Evolutionary conservation across 2,888 invertebrate species (phyloP).

Genomic region (Drosophila sordidula): DNA sequence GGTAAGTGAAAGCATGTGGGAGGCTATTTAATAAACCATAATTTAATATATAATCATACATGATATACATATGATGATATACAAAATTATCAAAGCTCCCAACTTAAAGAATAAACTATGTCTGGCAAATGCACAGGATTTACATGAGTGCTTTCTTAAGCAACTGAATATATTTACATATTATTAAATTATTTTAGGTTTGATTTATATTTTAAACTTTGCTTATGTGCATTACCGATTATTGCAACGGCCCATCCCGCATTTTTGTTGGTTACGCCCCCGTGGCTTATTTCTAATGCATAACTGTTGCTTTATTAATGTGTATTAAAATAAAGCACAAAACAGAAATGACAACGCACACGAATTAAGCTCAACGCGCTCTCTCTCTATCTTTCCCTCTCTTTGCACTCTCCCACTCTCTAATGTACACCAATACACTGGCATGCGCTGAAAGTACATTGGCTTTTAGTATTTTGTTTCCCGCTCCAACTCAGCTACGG

Average conservation of each 20-base stretch:
- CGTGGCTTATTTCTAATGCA: conserved; percentile 34
- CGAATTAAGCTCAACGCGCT: conserved; percentile 20
- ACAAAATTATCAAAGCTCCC: too few species aligned
- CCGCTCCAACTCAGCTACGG: conserved; percentile 26
- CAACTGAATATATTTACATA: background rate
- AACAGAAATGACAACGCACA: conserved; percentile 41
- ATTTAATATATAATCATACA: background rate
- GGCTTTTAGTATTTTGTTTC: conserved; percentile 37
- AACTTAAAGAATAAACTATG: background rate
- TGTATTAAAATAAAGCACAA: conserved; percentile 52
- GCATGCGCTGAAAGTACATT: conserved; percentile 59
- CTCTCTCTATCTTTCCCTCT: conserved; percentile 20
- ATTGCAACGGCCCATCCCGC: conserved; percentile 1
- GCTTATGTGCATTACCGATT: background rate
- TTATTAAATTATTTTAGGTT: background rate
- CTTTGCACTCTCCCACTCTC: conserved; percentile 28
- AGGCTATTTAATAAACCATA: background rate
- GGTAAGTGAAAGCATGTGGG: background rate
- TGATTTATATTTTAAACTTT: too few species aligned
- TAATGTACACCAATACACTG: conserved; percentile 14
- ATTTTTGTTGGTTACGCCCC: conserved; percentile 13
- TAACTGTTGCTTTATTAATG: conserved; percentile 61
- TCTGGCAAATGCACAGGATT: too few species aligned
- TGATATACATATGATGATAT: background rate
- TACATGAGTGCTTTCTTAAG: too few species aligned